These are phyloP conservation scores for Pentalonia nigronervosa DNA, from an alignment of 1,140 invertebrate genomes.

Conservation along the genomic window DNA sequence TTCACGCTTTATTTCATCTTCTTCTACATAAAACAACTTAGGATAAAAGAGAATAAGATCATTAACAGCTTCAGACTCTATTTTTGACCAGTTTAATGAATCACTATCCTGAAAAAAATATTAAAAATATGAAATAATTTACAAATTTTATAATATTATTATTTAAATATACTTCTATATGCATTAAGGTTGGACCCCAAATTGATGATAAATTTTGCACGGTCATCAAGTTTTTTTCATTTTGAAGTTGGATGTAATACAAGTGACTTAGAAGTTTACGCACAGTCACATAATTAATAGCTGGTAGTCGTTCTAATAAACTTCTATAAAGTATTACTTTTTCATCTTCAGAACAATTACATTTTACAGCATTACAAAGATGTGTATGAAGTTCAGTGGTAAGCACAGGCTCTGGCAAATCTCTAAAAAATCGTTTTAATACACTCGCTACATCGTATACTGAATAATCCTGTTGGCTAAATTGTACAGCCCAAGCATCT, in stretches of 20 bases:
- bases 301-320: conserved; percentile 72
- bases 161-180: conserved; percentile 68
- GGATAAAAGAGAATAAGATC: conserved; percentile 73
- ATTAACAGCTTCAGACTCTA: conserved; percentile 73
- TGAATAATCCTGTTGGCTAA: conserved; percentile 75
- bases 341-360: conserved; percentile 61
- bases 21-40: conserved; percentile 70
- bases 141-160: not conserved
- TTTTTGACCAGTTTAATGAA: conserved; percentile 68
- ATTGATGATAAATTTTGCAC: conserved; percentile 82
- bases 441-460: conserved; percentile 88
- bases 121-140: conserved; percentile 13
- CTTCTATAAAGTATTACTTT: conserved; percentile 66
- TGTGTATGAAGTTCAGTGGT: conserved; percentile 67
- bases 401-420: conserved; percentile 77
- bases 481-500: conserved; percentile 83
- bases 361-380: conserved; percentile 65
- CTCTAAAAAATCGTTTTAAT: conserved; percentile 83
- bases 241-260: conserved; percentile 78
- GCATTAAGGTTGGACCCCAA: conserved; percentile 84
- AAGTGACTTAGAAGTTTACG: conserved; percentile 81
- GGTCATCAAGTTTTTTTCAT: conserved; percentile 79
- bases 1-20: conserved; percentile 72
- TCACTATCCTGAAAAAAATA: conserved; percentile 56
- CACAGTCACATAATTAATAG: conserved; percentile 76